Evolutionary conservation across 2,797 vertebrate genomes (phyloP), one percentile per base, ranked within the genome.

Genomic region (Staurois parvus): DNA sequence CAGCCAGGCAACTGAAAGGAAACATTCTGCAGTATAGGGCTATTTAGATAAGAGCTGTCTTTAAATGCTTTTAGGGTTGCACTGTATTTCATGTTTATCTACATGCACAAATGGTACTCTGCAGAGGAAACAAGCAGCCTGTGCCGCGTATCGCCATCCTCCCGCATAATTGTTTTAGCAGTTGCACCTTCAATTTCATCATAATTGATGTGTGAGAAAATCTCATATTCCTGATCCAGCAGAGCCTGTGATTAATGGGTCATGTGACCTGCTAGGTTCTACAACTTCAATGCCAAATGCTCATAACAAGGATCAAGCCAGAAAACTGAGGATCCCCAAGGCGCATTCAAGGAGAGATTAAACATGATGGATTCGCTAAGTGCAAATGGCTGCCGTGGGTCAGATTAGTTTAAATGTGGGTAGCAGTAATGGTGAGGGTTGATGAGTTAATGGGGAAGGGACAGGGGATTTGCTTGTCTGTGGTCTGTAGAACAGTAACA

Each of bases 151-250:
- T 0, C n/a, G 59, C n/a, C 21, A 11, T 2, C 21, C 59, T 26
- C 21, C 21, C 24, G 8, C 59, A 4, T 64, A 26, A 64, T 64
- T 64, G 21, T 24, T 64, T 64, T n/a, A 11, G 13, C 26, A 24
- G 17, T 6, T 66, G 59, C 59, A 4, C 59, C 34, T 40, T 66
- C 59, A 66, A 78, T 78, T 66, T 66, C 21, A 66, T 40, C 34
- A 77, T 76, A 77, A 77, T 78, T 40, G 59, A 78, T 78, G 34
- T 78, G 32, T 66, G 37, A 28, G 37, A 42, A 66, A 40, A 66
- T 29, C 59, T 66, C 76, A 42, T 66, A 66, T 21, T 42, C 56
- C 11, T 13, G 24, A 77, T n/a, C 28, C 59, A 42, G 21, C n/a
- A 7, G 64, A 66, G 76, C 59, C 17, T 11, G 13, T 28, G 32